Percentiles rank a stretch among this genome's conserved stretches.
Evolutionary conservation across 2,888 invertebrate species (phyloP).

Genomic region (Caradrina kadenii): DNA sequence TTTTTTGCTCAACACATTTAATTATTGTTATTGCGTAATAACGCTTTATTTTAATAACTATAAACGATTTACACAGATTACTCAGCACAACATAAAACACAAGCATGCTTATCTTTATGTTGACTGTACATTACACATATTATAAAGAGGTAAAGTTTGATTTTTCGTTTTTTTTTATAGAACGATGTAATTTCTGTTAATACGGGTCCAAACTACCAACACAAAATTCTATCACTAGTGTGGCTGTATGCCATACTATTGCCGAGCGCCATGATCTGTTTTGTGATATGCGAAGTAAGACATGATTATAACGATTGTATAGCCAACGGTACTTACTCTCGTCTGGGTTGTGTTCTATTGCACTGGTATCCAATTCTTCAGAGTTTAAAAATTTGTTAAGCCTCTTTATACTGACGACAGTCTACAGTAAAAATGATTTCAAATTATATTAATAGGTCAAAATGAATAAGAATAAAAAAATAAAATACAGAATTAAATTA

Average conservation of each 20-base stretch:
- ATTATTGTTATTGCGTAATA: background rate
- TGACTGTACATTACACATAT: background rate
- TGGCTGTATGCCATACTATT: too few species aligned
- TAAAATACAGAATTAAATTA: background rate
- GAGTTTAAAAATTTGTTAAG: slow-evolving; percentile 97
- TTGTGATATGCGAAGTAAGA: too few species aligned
- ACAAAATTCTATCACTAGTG: too few species aligned
- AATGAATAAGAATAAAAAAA: background rate
- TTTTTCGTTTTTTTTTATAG: too few species aligned
- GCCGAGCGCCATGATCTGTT: too few species aligned
- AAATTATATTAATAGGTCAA: background rate
- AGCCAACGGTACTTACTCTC: slow-evolving; percentile 91
- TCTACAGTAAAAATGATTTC: slow-evolving; percentile 83
- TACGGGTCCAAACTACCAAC: too few species aligned
- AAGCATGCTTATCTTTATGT: background rate
- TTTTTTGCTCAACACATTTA: too few species aligned
- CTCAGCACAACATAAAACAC: background rate
- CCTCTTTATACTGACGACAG: slow-evolving; percentile 97
- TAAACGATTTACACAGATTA: background rate
- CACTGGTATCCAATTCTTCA: slow-evolving; percentile 95
- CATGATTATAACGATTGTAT: background rate
- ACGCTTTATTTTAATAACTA: too few species aligned
- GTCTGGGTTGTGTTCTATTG: slow-evolving; percentile 93
- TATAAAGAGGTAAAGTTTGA: too few species aligned
- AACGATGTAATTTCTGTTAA: too few species aligned